These are phyloP conservation scores for Drosophila austrosaltans DNA, from an alignment of 2,888 invertebrate genomes.

Conservation along the genomic window DNA sequence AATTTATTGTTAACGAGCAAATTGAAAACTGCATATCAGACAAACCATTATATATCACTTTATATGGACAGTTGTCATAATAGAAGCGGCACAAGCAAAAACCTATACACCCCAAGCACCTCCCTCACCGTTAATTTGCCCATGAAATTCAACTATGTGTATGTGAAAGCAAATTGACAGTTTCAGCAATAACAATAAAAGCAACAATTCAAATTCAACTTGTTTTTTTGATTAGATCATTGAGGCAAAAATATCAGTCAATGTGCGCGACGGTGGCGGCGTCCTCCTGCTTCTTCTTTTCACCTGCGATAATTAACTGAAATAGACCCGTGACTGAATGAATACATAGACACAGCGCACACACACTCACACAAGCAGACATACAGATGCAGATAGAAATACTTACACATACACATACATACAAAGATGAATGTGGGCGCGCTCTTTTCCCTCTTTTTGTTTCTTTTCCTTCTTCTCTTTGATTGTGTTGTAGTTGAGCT, in stretches of 20 bases:
- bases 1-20: background rate
- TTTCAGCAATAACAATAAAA: slow-evolving; percentile 45
- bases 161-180: slow-evolving; percentile 31
- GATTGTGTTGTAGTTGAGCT: slow-evolving; percentile 37
- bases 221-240: slow-evolving; percentile 76
- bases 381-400: background rate
- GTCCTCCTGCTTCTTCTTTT: slow-evolving; percentile 10
- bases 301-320: slow-evolving; percentile 73
- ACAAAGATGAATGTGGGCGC: slow-evolving; percentile 8
- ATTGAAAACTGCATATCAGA: slow-evolving; percentile 12
- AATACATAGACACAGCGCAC: slow-evolving; percentile 27
- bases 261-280: slow-evolving; percentile 48
- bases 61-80: slow-evolving; percentile 45
- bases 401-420: background rate
- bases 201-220: slow-evolving; percentile 75
- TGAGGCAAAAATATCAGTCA: slow-evolving; percentile 75
- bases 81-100: slow-evolving; percentile 13
- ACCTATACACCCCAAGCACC: background rate
- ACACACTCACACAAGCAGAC: slow-evolving; percentile 15
- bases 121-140: background rate
- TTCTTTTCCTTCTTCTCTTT: background rate
- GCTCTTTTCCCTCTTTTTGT: background rate
- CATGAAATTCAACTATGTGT: background rate
- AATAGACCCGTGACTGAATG: slow-evolving; percentile 72
- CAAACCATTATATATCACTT: slow-evolving; percentile 24